phyloP scores from a whole-genome alignment of 1,140 invertebrate genomes.

The Rhizoglyphus robini region DNA sequence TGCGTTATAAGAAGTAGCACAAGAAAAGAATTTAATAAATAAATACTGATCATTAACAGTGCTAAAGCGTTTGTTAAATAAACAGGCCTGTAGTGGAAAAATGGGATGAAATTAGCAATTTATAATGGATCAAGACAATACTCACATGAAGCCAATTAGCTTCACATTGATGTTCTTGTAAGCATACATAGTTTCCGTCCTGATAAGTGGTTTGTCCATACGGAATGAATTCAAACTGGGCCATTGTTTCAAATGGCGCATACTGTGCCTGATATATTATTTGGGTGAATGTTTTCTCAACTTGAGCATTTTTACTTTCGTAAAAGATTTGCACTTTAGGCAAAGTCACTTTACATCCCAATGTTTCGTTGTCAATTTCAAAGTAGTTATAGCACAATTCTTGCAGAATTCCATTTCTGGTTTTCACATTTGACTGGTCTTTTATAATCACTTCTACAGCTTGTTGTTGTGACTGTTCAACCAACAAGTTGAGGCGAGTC shows the following conservation, averaged over 20 bases:
- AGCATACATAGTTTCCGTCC: background rate
- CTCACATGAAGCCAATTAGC: conserved; percentile 5
- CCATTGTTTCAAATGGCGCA: conserved; percentile 1
- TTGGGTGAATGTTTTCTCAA: background rate
- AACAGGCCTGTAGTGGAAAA: background rate
- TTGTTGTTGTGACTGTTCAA: background rate
- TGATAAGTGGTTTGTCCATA: background rate
- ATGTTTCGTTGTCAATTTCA: background rate
- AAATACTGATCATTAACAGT: background rate
- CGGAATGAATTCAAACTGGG: background rate
- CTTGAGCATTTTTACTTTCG: background rate
- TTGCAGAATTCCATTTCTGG: background rate
- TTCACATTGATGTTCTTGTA: background rate
- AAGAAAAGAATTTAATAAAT: background rate
- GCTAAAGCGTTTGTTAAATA: background rate
- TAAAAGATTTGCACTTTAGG: background rate
- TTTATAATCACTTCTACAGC: background rate
- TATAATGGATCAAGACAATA: background rate
- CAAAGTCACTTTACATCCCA: background rate
- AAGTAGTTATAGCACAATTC: conserved; percentile 1
- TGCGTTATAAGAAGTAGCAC: background rate
- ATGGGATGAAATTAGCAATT: background rate
- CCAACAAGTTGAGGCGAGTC: background rate
- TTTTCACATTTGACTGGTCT: background rate
- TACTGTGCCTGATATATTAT: background rate